Base-by-base conservation (phyloP, 2,888 invertebrate species). In the Leucophora obtusa region DNA sequence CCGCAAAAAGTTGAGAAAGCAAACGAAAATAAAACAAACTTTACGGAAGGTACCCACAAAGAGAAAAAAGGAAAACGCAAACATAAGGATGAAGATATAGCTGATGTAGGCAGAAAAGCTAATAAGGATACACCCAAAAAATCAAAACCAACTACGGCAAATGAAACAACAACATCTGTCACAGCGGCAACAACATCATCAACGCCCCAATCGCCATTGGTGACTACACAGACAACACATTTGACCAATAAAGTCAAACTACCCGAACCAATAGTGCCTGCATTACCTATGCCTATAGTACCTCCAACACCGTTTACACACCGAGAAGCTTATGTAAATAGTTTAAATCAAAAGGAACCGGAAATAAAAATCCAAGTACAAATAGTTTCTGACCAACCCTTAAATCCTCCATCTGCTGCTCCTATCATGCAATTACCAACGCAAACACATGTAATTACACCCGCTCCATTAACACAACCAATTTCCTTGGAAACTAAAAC, bases 311-410 rank as follows among this genome's bases (percentile, higher is more conserved):
- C 84, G 28, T 86, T 87, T 77, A 85, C 85, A 47, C 86, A 87
- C 68, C 87, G 86, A 58, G 87, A 87, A 84, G 87, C 87, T 33
- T 89, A 89, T 81, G 87, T 87, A 43, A 87, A 89, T 80, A 89
- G 89, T 74, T 83, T 89, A 54, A 89, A 89, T 87, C 89, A 89
- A 87, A 89, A 89, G 77, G 87, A 89, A 84, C 89, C 89, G 69
- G 89, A 89, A 86, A 88, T 89, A 83, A 89, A 90, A 88, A 89
- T 89, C 70, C 87, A 89, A 87, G 86, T 90, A 82, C 88, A 89
- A 87, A 88, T 90, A 77, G 87, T 88, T 21, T 90, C 90, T 73
- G 89, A 89, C 82, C 85, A 86, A 63, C 77, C 77, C 15, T 7
- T 28, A 28, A 3, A 28, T 7, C 28, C 28, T 28, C 7, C 28